A percentile compares a stretch with the other conserved stretches of the same genome.
Evolutionary conservation across 2,888 invertebrate species (phyloP).

Genomic region (Leptogaster cylindrica): DNA sequence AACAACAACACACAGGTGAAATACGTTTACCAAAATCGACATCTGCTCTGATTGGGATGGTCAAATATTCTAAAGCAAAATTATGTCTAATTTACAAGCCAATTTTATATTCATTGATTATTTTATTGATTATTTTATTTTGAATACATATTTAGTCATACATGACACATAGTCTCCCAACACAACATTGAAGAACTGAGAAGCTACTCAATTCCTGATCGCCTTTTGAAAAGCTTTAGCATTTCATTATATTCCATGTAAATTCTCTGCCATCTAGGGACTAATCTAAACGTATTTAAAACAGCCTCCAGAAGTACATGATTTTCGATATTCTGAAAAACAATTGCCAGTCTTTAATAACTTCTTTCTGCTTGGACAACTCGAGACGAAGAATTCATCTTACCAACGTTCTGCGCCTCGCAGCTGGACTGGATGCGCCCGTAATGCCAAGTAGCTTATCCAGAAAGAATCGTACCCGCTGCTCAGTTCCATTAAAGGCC

Average conservation of each 20-base stretch:
- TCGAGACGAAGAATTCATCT: constrained; percentile 44
- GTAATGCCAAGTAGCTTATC: constrained; percentile 56
- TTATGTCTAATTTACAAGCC: not conserved
- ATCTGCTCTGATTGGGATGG: too few relatives aligned
- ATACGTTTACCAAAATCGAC: too few relatives aligned
- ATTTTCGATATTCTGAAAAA: constrained; percentile 67
- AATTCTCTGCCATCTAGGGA: constrained; percentile 85
- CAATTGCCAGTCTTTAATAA: too few relatives aligned
- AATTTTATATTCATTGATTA: not conserved
- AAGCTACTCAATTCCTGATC: too few relatives aligned
- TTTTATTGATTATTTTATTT: too few relatives aligned
- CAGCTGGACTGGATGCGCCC: constrained; percentile 64
- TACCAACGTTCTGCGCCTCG: constrained; percentile 65
- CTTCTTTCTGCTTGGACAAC: too few relatives aligned
- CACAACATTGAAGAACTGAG: too few relatives aligned
- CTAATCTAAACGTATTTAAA: constrained; percentile 76
- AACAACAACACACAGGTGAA: too few relatives aligned
- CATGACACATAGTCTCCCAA: too few relatives aligned
- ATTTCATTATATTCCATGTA: constrained; percentile 90
- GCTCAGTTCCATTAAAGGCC: constrained; percentile 57
- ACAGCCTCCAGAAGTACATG: constrained; percentile 77
- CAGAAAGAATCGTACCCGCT: constrained; percentile 56
- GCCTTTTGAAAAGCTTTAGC: constrained; percentile 55
- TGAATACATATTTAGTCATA: not conserved
- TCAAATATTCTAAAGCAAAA: too few relatives aligned